phyloP scores from a whole-genome alignment of 2,113 vertebrate genomes.

The Pica pica region DNA sequence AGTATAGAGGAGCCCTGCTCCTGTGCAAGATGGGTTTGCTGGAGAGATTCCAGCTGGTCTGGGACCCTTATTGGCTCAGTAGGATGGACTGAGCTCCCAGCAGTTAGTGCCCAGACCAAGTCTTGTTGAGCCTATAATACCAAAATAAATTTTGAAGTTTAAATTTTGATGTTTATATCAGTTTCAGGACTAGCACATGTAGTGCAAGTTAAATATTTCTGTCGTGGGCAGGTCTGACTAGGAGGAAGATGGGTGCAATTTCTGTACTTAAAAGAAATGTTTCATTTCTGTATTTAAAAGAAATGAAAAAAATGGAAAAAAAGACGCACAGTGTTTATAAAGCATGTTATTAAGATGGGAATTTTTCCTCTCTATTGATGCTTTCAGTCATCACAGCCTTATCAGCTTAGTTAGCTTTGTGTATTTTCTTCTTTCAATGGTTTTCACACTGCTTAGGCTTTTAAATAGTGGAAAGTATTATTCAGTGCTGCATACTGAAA shows the following conservation, averaged over 20 bases:
- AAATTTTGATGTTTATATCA: background rate
- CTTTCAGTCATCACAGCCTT: background rate
- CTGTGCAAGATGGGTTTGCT: background rate
- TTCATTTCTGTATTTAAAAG: background rate
- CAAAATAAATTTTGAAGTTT: background rate
- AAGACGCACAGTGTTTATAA: background rate
- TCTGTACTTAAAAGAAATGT: too few relatives aligned
- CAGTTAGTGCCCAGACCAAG: background rate
- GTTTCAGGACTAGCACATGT: background rate
- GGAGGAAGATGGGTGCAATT: background rate
- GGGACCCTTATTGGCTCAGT: background rate
- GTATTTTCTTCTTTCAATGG: background rate
- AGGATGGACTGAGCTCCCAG: background rate
- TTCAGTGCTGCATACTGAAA: background rate
- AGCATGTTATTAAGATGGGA: background rate
- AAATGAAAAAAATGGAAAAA: background rate
- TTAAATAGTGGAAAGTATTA: background rate
- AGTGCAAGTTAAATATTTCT: background rate
- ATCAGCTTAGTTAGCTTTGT: background rate
- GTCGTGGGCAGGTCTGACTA: background rate
- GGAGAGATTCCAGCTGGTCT: background rate
- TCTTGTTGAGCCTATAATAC: background rate
- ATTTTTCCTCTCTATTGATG: background rate
- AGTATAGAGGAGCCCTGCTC: background rate
- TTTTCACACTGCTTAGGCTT: background rate